Percentiles rank a stretch among this genome's conserved stretches.
Evolutionary conservation across 2,888 invertebrate genomes (phyloP).

Genomic region (Eumacrocentrus americanus): DNA sequence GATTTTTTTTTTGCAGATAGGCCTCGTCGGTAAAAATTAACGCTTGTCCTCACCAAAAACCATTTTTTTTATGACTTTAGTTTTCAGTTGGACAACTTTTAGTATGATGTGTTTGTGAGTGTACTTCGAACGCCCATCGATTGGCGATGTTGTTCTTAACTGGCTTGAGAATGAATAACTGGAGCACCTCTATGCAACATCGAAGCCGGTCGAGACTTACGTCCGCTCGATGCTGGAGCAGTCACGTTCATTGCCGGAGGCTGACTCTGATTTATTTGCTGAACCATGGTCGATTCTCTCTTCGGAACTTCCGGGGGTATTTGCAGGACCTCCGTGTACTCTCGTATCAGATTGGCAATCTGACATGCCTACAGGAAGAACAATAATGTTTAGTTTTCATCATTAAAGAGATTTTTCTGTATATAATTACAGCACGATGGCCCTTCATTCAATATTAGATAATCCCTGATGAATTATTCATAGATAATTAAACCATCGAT

Average conservation of each 20-base stretch:
- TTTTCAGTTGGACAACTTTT: constrained; percentile 8
- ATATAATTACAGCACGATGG: too few species aligned
- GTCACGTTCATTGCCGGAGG: constrained; percentile 40
- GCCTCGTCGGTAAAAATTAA: constrained; percentile 43
- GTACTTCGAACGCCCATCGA: not conserved
- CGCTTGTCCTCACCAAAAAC: constrained; percentile 31
- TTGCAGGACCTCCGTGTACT: constrained; percentile 77
- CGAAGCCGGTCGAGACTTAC: constrained; percentile 64
- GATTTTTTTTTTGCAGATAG: constrained; percentile 40
- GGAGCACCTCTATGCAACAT: constrained; percentile 65
- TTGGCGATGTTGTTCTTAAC: constrained; percentile 57
- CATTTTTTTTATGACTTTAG: constrained; percentile 31
- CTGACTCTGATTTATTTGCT: constrained; percentile 50
- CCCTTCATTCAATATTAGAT: too few species aligned
- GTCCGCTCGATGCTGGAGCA: constrained; percentile 42
- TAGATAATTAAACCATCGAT: too few species aligned
- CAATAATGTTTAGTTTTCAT: too few species aligned
- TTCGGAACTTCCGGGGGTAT: constrained; percentile 59
- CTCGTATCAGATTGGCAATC: constrained; percentile 89
- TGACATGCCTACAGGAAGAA: constrained; percentile 77
- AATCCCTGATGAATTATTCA: too few species aligned
- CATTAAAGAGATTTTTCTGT: not conserved
- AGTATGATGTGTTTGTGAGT: not conserved
- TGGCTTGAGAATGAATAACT: constrained; percentile 67
- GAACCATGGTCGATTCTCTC: constrained; percentile 52